A percentile compares a stretch with the other conserved stretches of the same genome.
Conservation (phyloP, 2,113 vertebrate species). For the Gobio gobio region DNA sequence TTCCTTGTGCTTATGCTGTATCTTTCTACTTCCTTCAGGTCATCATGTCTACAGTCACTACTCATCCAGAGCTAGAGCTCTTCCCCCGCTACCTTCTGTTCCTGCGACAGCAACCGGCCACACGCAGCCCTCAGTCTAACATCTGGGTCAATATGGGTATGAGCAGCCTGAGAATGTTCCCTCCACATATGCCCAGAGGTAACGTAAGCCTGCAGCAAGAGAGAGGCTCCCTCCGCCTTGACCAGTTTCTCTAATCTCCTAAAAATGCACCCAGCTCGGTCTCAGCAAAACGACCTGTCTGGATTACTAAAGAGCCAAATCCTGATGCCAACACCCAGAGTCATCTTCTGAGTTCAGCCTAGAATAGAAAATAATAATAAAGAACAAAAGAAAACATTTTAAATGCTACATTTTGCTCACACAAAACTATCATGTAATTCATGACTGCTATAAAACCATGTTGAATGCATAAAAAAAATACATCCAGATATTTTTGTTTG, state of each 20-base stretch:
- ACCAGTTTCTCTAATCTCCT: conserved; percentile 48
- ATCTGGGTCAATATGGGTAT: conserved; percentile 99
- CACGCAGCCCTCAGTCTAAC: conserved; percentile 94
- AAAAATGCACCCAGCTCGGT: conserved; percentile 31
- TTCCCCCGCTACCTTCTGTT: conserved; percentile 95
- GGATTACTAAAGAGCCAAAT: conserved; percentile 26
- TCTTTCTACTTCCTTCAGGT: conserved; percentile 75
- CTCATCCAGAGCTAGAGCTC: conserved; percentile 87
- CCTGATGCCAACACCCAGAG: conserved; percentile 48
- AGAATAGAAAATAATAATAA: too few species aligned
- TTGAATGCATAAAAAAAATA: background rate
- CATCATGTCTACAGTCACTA: conserved; percentile 85
- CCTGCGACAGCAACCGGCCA: conserved; percentile 92
- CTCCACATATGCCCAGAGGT: conserved; percentile 94
- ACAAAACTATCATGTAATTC: background rate
- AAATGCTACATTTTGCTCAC: background rate
- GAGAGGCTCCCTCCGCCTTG: conserved; percentile 57
- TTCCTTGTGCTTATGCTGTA: background rate
- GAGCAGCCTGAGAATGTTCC: conserved; percentile 98
- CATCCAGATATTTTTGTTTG: background rate
- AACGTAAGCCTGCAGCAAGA: conserved; percentile 99
- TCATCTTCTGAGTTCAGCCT: conserved; percentile 11
- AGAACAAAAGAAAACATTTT: background rate
- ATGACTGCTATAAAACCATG: background rate
- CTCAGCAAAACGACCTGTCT: conserved; percentile 15